Conservation (phyloP, 2,888 invertebrate genomes). For the Antheraea assamensis region DNA sequence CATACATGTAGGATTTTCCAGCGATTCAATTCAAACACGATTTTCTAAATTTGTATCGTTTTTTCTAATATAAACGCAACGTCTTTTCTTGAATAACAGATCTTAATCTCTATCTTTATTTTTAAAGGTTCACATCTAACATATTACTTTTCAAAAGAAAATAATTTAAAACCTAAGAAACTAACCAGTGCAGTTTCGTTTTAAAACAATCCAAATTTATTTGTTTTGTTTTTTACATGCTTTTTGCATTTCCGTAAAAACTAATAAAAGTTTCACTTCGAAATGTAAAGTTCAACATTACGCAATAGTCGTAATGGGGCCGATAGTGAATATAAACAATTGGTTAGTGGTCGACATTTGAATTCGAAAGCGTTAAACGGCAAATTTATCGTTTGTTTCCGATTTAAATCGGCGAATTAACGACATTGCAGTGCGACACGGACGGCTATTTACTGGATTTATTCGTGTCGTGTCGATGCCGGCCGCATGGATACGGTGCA, state of each 20-base stretch:
- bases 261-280: neutral
- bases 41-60: no score
- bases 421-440: slow-evolving; percentile 58
- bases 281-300: neutral
- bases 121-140: no score
- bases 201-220: neutral
- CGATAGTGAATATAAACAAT: slow-evolving; percentile 32
- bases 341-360: slow-evolving; percentile 50
- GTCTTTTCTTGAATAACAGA: no score
- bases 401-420: slow-evolving; percentile 79
- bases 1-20: neutral
- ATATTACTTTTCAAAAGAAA: no score
- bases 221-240: neutral
- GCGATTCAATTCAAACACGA: neutral
- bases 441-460: slow-evolving; percentile 62
- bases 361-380: slow-evolving; percentile 71
- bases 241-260: neutral
- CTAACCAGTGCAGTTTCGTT: neutral
- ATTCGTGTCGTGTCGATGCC: slow-evolving; percentile 46
- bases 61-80: no score
- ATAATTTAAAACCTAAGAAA: neutral
- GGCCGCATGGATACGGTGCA: slow-evolving; percentile 22
- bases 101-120: no score
- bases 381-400: slow-evolving; percentile 77
- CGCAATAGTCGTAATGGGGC: neutral